phyloP scores from a whole-genome alignment of 1,140 invertebrate genomes.

The Papilio xuthus region DNA sequence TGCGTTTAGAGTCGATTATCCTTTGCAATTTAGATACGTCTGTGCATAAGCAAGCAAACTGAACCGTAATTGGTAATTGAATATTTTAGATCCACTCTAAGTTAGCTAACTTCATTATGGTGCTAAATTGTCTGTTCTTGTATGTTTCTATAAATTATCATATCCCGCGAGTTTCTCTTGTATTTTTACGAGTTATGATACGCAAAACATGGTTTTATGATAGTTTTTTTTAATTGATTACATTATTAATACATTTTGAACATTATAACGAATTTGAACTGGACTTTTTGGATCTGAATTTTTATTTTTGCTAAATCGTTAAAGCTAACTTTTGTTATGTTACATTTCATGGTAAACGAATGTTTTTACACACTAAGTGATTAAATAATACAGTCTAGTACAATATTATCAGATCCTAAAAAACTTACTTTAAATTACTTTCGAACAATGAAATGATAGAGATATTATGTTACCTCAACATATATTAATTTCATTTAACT shows the following conservation, averaged over 20 bases:
- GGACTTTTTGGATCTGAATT: too few relatives aligned
- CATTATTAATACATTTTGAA: too few relatives aligned
- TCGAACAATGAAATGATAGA: not conserved
- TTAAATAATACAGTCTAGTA: not conserved
- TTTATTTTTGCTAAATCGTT: not conserved
- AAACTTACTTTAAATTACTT: not conserved
- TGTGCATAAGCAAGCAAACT: slow-evolving; percentile 66
- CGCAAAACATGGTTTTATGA: not conserved
- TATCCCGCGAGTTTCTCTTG: not conserved
- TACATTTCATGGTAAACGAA: not conserved
- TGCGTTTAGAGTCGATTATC: slow-evolving; percentile 18
- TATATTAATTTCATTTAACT: too few relatives aligned
- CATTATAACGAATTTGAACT: too few relatives aligned
- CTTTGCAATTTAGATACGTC: slow-evolving; percentile 40
- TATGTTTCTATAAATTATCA: slow-evolving; percentile 26
- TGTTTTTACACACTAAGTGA: not conserved
- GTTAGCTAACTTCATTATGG: slow-evolving; percentile 70
- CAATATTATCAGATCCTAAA: not conserved
- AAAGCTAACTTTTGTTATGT: not conserved
- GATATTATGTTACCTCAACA: not conserved
- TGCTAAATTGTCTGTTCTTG: slow-evolving; percentile 63
- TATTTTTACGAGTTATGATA: not conserved
- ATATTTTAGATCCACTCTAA: slow-evolving; percentile 76
- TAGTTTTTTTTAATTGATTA: not conserved
- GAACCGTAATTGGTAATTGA: slow-evolving; percentile 71